Evolutionary conservation across 1,140 invertebrate species (phyloP), one percentile per base, ranked within the genome.

Genomic region (Tetramorium simillimum): DNA sequence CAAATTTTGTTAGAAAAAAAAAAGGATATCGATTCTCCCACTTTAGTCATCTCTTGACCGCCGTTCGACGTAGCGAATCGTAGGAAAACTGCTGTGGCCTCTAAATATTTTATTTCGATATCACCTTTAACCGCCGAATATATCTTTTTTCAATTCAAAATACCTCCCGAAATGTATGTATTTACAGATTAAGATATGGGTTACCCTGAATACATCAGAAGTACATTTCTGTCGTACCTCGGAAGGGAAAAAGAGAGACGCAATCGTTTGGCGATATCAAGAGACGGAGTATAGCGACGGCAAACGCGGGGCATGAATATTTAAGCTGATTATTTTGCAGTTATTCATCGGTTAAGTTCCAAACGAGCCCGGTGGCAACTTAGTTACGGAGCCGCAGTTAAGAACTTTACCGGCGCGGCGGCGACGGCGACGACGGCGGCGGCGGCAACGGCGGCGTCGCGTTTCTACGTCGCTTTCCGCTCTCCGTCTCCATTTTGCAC

Each of bases 301-400:
- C 28, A 28, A 33, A n/a, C 21, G 43, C 46, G 12, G 40, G 7
- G 81, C 62, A 93, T 92, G 92, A 92, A 93, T 93, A 93, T 92
- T 92, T 92, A 91, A 92, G 87, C 85, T 90, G 88, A 92, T 93
- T 92, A 91, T 93, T 92, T 92, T 86, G 69, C 85, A 91, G 86
- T 93, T 92, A 92, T 90, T 93, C 91, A 91, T 92, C 87, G 91
- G 86, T 87, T 88, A 91, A 91, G 90, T 92, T 92, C 85, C 73
- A 37, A 67, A 70, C 87, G 84, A 85, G 77, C 76, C 53, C 24
- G 65, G 43, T 56, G 33, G 76, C 88, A 88, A 90, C 73, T 86
- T 86, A 89, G 91, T 89, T 86, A 90, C 84, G 67, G 73, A 73
- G 75, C 56, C 70, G 75, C 76, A 85, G 91, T 90, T 89, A 88